Percentiles rank a stretch among this genome's conserved stretches.
Conservation (phyloP, 2,113 vertebrate genomes). For the Percina caprodes region DNA sequence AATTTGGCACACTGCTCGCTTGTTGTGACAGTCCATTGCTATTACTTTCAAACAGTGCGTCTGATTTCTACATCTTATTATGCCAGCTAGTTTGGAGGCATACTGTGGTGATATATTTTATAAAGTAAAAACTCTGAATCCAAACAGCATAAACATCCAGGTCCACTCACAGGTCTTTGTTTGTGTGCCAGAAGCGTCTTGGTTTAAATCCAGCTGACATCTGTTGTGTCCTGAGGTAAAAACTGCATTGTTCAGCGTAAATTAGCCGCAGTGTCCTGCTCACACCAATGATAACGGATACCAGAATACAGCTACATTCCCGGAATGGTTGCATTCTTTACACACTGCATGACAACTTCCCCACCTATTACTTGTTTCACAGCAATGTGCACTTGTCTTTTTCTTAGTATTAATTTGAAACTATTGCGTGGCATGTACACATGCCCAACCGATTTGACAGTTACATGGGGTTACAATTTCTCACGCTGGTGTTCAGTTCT, state of each 20-base stretch:
- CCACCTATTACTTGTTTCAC: not conserved
- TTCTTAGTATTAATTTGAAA: not conserved
- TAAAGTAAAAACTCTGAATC: not conserved
- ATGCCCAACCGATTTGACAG: not conserved
- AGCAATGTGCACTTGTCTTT: fast-evolving
- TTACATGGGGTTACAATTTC: not conserved
- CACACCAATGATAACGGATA: conserved; percentile 19
- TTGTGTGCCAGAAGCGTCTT: not conserved
- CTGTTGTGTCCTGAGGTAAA: conserved; percentile 36
- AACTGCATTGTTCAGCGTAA: conserved; percentile 1
- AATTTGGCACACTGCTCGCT: not conserved
- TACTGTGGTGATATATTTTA: not conserved
- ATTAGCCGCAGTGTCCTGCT: conserved; percentile 5
- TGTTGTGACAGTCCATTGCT: not conserved
- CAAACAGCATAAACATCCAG: not conserved
- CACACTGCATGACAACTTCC: not conserved
- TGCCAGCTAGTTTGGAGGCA: not conserved
- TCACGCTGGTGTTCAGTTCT: not conserved
- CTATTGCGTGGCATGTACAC: not conserved
- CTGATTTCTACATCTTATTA: not conserved
- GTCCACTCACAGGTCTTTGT: not conserved
- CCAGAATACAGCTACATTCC: not conserved
- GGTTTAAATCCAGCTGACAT: conserved; percentile 44
- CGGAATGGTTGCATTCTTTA: not conserved
- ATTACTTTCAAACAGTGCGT: not conserved